Conservation (phyloP, 1,140 invertebrate species). For the Lethrus apterus region DNA sequence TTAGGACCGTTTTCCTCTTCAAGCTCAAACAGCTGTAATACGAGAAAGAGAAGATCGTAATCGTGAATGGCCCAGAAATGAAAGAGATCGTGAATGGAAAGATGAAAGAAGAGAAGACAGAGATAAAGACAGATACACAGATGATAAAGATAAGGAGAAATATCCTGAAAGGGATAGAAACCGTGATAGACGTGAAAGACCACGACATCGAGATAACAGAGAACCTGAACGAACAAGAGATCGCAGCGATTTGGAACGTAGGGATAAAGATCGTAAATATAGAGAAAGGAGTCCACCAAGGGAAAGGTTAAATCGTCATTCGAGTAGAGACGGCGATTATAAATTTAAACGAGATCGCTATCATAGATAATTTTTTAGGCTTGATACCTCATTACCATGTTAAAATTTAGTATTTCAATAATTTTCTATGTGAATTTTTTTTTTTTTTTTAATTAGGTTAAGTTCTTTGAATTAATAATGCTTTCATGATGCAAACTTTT, state of each 20-base stretch:
- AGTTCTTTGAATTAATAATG: too few species aligned
- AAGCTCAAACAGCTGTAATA: conserved; percentile 27
- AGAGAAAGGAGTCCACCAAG: conserved; percentile 20
- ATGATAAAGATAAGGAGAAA: conserved; percentile 31
- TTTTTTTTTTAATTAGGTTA: too few species aligned
- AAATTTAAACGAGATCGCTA: conserved; percentile 21
- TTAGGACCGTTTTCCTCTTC: conserved; percentile 32
- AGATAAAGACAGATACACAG: conserved; percentile 37
- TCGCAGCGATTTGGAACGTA: conserved; percentile 17
- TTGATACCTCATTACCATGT: too few species aligned
- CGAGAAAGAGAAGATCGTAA: conserved; percentile 36
- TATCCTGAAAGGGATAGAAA: conserved; percentile 19
- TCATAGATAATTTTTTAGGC: too few species aligned
- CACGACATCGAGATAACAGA: conserved; percentile 20
- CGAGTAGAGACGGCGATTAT: conserved; percentile 20
- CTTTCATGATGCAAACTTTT: too few species aligned
- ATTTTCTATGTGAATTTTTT: too few species aligned
- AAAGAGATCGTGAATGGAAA: conserved; percentile 31
- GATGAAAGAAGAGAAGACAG: conserved; percentile 42
- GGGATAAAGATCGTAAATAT: conserved; percentile 18
- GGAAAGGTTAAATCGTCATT: conserved; percentile 14
- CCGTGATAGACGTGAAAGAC: conserved; percentile 9
- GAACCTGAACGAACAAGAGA: conserved; percentile 18
- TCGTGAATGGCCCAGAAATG: conserved; percentile 33
- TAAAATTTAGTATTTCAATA: too few species aligned